Base-by-base conservation (phyloP, 2,797 vertebrate genomes). In the Hypotaenidia okinawae region DNA sequence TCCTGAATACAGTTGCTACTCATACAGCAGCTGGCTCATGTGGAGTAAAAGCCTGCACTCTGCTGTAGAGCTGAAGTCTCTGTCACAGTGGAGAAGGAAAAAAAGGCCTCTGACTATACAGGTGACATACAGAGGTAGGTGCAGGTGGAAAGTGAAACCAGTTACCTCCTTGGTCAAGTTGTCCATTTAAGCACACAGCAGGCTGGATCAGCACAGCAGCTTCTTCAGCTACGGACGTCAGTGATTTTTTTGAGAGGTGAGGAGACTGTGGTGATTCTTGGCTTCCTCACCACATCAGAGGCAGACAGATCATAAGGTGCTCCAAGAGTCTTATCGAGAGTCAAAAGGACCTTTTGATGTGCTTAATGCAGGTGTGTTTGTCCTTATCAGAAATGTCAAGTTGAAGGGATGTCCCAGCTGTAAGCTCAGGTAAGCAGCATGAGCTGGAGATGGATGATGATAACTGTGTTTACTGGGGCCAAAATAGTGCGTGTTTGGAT, bases 1-100 rank as follows among this genome's bases (percentile, higher is more conserved):
- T 35, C 25, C 67, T 70, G 52, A 49, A 3, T 3, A 22, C 43
- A 14, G 2, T 18, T 76, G 67, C 54, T 25, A 12, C 63, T 84
- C 0, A 0, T 57, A 72, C 75, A 91, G 81, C 68, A 80, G 84
- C 69, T 72, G 64, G 62, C 47, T 94, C 12, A 4, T 17, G 17
- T 15, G 27, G 89, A 93, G 51, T 22, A 84, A 93, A 90, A 95
- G 76, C 73, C 92, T 93, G 90, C 69, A 52, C 84, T 89, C 92
- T 90, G 66, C 89, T 92, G 84, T 95, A 70, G 89, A 83, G 47
- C 64, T 19, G 47, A 62, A 83, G 61, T n/a, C 43, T 78, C 16
- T 55, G 1, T 77, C 77, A 6, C 33, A 30, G 63, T 82, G 51
- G 12, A 33, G 4, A 52, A 68, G 33, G 58, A 45, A 27, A 64